Base-by-base conservation (phyloP, 1,140 invertebrate species). In the Melanaphis sacchari region DNA sequence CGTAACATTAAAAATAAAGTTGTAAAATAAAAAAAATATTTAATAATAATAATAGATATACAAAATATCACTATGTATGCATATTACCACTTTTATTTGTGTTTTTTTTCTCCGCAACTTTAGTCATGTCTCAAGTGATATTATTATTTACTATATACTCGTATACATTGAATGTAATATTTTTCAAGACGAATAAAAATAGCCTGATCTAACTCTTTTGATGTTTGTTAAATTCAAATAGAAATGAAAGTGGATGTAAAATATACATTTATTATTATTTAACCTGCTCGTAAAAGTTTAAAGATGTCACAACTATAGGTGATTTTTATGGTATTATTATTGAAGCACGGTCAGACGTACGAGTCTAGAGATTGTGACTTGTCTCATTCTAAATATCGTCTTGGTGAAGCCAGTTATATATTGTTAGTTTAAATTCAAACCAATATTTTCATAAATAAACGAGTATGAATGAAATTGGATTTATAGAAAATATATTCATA, bases 1-100 rank as follows among this genome's bases (percentile, higher is more conserved):
- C n/a, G 15, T n/a, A n/a, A 15, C n/a, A n/a, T 76, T 76, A 76
- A 18, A 18, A 66, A 59, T n/a, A 76, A 6, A n/a, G 54, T 59
- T 76, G 31, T n/a, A 31, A 76, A 76, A 76, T 18, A 76, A n/a
- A 76, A 76, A 76, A 76, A n/a, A 9, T n/a, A 66, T 66, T n/a
- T 76, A 76, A 76, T 76, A 76, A 76, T 59, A 59, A 52, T 52
- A 52, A 76, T 76, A 76, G 31, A 31, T 66, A 76, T 76, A 76
- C 36, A 9, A 36, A 76, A 76, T 76, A 76, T 76, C 31, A 15
- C 31, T 76, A n/a, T 76, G 59, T 66, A 31, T 66, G 5, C 31
- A 76, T 76, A n/a, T 76, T 76, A 76, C 59, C 59, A 76, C 59
- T 76, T 76, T 76, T 76, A n/a, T 76, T 76, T 76, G n/a, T 76